Conservation (phyloP, 2,113 vertebrate genomes). For the Pangasianodon gigas region DNA sequence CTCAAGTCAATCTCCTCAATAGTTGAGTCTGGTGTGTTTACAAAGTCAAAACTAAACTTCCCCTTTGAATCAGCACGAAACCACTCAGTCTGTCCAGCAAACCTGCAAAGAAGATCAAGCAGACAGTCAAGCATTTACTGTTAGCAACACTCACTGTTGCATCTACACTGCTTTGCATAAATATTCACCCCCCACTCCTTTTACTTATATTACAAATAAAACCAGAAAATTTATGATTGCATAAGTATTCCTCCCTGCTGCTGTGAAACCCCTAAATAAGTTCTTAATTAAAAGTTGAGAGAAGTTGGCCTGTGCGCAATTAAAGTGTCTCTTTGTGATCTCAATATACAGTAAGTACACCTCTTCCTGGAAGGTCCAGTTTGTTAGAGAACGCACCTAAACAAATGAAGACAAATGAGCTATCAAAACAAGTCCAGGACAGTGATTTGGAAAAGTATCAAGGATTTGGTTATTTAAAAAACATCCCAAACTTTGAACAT, state of each 20-base stretch:
- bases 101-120: slow-evolving; percentile 66
- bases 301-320: not conserved
- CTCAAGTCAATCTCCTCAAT: slow-evolving; percentile 81
- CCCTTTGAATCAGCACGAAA: slow-evolving; percentile 54
- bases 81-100: slow-evolving; percentile 75
- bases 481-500: too few species aligned
- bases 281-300: too few species aligned
- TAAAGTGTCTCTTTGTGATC: not conserved
- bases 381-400: not conserved
- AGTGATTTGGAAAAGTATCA: not conserved
- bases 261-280: not conserved
- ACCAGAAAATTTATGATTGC: not conserved
- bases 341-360: not conserved
- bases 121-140: not conserved
- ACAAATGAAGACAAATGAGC: not conserved
- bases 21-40: slow-evolving; percentile 49
- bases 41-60: slow-evolving; percentile 64
- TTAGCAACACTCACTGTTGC: not conserved
- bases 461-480: too few species aligned
- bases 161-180: not conserved
- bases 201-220: not conserved
- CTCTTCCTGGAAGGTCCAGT: not conserved
- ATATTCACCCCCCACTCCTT: not conserved
- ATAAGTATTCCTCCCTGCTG: too few species aligned
- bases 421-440: too few species aligned